A percentile compares a stretch with the other conserved stretches of the same genome.
phyloP scores from a whole-genome alignment of 1,140 invertebrate species.

The Acromyrmex echinatior region DNA sequence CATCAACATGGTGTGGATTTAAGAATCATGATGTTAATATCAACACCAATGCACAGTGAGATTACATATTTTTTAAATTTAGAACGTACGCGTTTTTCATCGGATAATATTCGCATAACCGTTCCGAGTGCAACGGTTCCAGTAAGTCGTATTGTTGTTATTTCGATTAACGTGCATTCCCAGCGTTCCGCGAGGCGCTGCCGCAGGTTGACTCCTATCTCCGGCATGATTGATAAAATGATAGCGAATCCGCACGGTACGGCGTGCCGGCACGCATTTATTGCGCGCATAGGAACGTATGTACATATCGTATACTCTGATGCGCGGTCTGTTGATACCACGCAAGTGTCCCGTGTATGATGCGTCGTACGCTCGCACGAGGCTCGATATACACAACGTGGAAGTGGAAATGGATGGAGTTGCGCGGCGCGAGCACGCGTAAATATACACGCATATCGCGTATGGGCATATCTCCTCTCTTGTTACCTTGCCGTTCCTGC shows the following conservation, averaged over 20 bases:
- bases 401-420: conserved; percentile 26
- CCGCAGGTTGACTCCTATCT: conserved; percentile 58
- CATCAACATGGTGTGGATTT: too few species aligned
- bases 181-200: conserved; percentile 18
- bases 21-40: too few species aligned
- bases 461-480: conserved; percentile 61
- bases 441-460: conserved; percentile 42
- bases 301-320: not conserved
- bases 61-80: too few species aligned
- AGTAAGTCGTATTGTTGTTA: conserved; percentile 62
- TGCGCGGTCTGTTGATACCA: not conserved
- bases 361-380: conserved; percentile 3
- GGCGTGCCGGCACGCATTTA: conserved; percentile 55
- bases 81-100: not conserved
- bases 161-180: conserved; percentile 76
- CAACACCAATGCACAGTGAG: too few species aligned
- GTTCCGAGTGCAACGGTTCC: too few species aligned
- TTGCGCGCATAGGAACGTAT: conserved; percentile 21
- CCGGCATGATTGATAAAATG: conserved; percentile 75
- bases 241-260: conserved; percentile 47
- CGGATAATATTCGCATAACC: not conserved
- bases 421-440: conserved; percentile 10
- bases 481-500: conserved; percentile 66
- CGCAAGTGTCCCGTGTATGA: not conserved
- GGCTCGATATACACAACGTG: not conserved